These are phyloP conservation scores for Malurus alboscapulatus DNA, from an alignment of 2,113 vertebrate species.

Conservation along the genomic window DNA sequence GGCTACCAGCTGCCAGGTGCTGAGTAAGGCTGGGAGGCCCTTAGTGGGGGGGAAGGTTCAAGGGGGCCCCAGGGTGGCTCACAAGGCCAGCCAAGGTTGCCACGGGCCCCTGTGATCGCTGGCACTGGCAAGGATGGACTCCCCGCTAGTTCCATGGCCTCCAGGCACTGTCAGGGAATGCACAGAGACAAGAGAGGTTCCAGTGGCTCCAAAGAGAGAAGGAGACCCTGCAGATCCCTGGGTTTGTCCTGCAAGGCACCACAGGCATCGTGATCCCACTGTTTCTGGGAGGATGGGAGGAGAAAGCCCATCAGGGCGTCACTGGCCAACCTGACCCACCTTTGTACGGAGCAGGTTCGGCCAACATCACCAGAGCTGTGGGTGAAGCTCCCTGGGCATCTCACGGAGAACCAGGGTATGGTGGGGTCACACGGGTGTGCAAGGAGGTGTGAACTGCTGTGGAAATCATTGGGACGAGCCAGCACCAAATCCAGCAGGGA, in stretches of 20 bases:
- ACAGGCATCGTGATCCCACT: rapidly evolving
- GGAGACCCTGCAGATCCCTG: neutral
- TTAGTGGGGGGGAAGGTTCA: neutral
- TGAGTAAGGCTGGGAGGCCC: neutral
- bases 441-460: neutral
- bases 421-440: neutral
- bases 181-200: neutral
- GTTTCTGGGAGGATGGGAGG: neutral
- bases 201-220: neutral
- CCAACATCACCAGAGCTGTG: neutral
- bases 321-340: neutral
- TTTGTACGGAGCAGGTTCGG: neutral
- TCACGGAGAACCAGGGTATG: rapidly evolving
- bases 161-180: neutral
- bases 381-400: neutral
- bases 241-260: neutral
- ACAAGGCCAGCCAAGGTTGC: neutral
- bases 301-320: neutral
- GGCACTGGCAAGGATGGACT: neutral
- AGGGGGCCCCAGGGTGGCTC: neutral
- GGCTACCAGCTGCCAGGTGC: neutral
- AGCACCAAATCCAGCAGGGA: neutral
- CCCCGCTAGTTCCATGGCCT: neutral
- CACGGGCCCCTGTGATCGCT: neutral
- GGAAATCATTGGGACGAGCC: neutral